Percentiles rank a stretch among this genome's conserved stretches.
Evolutionary conservation across 2,113 vertebrate genomes (phyloP).

Genomic region (Pluvialis apricaria): DNA sequence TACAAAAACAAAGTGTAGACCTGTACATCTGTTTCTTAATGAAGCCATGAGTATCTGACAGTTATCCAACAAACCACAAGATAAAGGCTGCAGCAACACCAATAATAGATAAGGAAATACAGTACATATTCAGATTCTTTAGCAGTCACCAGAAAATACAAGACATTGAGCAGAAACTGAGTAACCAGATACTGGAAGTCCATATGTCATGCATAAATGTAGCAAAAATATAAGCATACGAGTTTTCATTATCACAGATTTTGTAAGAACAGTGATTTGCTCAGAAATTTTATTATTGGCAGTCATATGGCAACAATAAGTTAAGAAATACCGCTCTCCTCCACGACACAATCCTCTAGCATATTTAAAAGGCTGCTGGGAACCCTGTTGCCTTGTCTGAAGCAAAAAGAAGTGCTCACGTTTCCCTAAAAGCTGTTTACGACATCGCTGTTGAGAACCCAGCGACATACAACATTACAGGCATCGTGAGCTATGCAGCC

Average conservation of each 20-base stretch:
- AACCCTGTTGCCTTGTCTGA: background rate
- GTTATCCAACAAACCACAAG: conserved; percentile 27
- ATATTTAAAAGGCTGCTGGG: background rate
- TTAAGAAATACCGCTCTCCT: background rate
- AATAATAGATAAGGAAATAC: background rate
- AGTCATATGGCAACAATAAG: background rate
- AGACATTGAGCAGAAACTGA: background rate
- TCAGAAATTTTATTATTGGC: background rate
- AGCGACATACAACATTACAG: background rate
- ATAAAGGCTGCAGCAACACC: conserved; percentile 14
- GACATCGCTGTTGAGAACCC: background rate
- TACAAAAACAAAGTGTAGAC: conserved; percentile 40
- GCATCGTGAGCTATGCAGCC: background rate
- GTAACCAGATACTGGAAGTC: background rate
- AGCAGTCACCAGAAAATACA: background rate
- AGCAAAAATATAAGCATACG: background rate
- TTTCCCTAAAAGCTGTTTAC: background rate
- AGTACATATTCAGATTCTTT: background rate
- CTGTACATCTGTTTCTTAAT: conserved; percentile 54
- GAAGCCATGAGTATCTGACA: conserved; percentile 25
- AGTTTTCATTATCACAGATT: background rate
- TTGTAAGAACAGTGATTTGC: background rate
- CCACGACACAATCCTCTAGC: background rate
- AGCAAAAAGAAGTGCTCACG: background rate
- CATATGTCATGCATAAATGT: background rate